Evolutionary conservation across 2,113 vertebrate species (phyloP).

Genomic region (Pterocles gutturalis): DNA sequence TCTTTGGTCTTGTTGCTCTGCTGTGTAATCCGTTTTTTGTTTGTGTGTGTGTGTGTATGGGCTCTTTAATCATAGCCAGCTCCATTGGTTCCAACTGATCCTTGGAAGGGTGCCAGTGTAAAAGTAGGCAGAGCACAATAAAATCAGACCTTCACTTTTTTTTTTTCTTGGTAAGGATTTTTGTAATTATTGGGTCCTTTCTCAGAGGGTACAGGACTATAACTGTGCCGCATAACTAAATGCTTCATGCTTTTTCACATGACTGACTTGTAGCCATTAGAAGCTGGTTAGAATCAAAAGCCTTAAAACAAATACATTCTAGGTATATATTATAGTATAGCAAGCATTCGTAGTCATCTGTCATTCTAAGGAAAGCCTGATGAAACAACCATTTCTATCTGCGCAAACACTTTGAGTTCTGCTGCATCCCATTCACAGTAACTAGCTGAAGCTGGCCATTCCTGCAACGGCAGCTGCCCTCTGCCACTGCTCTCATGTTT

Average conservation of each 20-base stretch:
- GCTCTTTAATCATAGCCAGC: slow-evolving; percentile 49
- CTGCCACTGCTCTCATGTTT: background rate
- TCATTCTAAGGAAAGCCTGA: background rate
- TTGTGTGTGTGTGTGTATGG: background rate
- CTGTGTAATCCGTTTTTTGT: slow-evolving; percentile 59
- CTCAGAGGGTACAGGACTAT: background rate
- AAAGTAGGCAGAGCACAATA: background rate
- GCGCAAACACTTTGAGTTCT: background rate
- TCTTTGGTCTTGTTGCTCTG: slow-evolving; percentile 50
- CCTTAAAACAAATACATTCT: background rate
- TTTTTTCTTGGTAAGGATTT: background rate
- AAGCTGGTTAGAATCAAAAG: background rate
- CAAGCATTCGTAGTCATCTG: background rate
- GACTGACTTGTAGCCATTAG: background rate
- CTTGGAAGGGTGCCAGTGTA: slow-evolving; percentile 12
- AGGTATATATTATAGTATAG: background rate
- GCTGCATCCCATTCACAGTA: background rate
- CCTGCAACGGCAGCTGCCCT: background rate
- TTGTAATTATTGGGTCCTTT: background rate
- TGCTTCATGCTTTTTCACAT: background rate
- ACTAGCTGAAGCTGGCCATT: background rate
- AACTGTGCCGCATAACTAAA: accelerated
- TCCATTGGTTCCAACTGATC: slow-evolving; percentile 14
- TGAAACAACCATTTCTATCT: background rate
- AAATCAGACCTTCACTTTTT: background rate